These are phyloP conservation scores for Eciton burchellii DNA, from an alignment of 1,140 invertebrate genomes.

Conservation along the genomic window DNA sequence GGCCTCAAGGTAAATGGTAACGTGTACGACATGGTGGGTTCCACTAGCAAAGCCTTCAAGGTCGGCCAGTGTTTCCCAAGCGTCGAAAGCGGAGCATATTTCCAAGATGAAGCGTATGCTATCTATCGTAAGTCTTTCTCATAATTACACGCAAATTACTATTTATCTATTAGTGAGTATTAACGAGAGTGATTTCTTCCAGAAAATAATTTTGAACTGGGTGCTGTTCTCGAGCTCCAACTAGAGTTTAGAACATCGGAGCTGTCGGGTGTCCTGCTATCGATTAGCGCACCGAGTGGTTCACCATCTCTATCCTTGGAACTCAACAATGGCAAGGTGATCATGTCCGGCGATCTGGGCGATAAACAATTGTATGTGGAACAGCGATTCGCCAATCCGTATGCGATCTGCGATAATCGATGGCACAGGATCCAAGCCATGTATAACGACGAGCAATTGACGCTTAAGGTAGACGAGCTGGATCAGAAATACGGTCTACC, in stretches of 20 bases:
- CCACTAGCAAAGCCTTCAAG: constrained; percentile 88
- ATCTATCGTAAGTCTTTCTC: constrained; percentile 89
- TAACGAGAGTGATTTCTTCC: constrained; percentile 73
- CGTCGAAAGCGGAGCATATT: constrained; percentile 94
- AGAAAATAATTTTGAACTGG: constrained; percentile 91
- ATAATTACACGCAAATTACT: constrained; percentile 8
- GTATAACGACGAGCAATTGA: constrained; percentile 89
- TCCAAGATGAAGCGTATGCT: constrained; percentile 93
- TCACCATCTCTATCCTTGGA: constrained; percentile 91
- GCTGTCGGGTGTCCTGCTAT: constrained; percentile 92
- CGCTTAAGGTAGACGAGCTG: constrained; percentile 90
- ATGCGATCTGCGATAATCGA: constrained; percentile 92
- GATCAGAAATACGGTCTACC: constrained; percentile 86
- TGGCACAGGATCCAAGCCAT: constrained; percentile 94
- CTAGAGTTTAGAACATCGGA: constrained; percentile 94
- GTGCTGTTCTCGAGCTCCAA: constrained; percentile 89
- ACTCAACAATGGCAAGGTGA: constrained; percentile 91
- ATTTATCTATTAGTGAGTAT: not conserved
- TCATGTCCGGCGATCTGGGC: constrained; percentile 90
- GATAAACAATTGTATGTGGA: constrained; percentile 87
- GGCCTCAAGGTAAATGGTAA: constrained; percentile 91
- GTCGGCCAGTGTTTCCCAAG: constrained; percentile 95
- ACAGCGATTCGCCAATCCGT: constrained; percentile 87
- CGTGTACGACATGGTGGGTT: constrained; percentile 91
- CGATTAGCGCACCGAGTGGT: constrained; percentile 88